Conservation (phyloP, 2,113 vertebrate species). For the Eptesicus fuscus region DNA sequence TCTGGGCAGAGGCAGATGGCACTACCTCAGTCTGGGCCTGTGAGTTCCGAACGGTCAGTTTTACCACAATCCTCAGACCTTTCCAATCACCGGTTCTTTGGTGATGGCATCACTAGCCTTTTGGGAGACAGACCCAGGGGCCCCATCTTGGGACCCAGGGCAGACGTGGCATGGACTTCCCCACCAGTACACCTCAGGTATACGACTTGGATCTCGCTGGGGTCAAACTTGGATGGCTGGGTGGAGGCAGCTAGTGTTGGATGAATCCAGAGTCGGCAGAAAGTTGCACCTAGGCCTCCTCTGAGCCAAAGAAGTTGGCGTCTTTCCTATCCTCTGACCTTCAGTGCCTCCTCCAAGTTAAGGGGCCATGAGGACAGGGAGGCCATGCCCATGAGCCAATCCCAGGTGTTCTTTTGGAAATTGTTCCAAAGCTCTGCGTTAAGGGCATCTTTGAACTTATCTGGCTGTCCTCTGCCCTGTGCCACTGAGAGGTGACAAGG, state of each 20-base stretch:
- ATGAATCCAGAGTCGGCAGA: background rate
- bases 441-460: background rate
- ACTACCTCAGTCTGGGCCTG: background rate
- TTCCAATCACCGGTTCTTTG: background rate
- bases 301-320: background rate
- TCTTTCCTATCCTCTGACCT: background rate
- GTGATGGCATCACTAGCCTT: background rate
- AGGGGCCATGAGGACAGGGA: background rate
- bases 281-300: background rate
- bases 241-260: background rate
- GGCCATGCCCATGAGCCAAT: background rate
- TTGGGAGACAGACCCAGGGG: background rate
- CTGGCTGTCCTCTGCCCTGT: background rate
- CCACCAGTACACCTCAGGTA: background rate
- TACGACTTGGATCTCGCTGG: too few species aligned
- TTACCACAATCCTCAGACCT: background rate
- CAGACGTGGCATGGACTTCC: background rate
- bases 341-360: background rate
- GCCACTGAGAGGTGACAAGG: background rate
- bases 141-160: background rate
- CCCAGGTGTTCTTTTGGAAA: background rate
- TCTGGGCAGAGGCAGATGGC: background rate
- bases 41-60: background rate
- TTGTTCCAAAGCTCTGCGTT: background rate
- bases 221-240: too few species aligned